phyloP scores from a whole-genome alignment of 2,888 invertebrate genomes.

The Calameuta pallipes region DNA sequence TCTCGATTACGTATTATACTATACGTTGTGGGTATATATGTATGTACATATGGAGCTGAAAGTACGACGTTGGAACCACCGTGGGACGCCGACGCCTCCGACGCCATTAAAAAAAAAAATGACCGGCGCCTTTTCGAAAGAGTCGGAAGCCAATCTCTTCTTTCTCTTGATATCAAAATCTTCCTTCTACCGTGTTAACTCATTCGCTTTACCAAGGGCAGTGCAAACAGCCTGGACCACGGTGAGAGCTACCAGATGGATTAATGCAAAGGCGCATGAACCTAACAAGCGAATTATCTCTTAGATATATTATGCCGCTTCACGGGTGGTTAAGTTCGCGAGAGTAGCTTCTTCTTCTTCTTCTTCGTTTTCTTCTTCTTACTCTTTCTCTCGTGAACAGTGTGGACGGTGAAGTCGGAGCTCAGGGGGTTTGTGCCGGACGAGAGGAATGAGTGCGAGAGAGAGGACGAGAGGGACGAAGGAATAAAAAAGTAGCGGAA shows the following conservation, averaged over 20 bases:
- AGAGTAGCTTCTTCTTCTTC: constrained; percentile 21
- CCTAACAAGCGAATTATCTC: constrained; percentile 60
- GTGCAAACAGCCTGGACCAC: background rate
- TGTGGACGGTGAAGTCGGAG: background rate
- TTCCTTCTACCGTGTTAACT: background rate
- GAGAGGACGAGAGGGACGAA: constrained; percentile 5
- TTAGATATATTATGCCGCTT: constrained; percentile 57
- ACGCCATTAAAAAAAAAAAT: background rate
- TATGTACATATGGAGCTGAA: background rate
- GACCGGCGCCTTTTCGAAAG: background rate
- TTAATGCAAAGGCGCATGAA: constrained; percentile 43
- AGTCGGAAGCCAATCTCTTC: background rate
- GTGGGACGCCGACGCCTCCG: background rate
- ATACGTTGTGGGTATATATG: background rate
- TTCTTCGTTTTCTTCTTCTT: background rate
- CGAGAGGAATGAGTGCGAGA: constrained; percentile 11
- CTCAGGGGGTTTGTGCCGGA: background rate
- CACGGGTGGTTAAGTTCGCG: constrained; percentile 60
- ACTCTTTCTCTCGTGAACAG: background rate
- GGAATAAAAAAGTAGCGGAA: background rate
- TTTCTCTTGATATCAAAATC: background rate
- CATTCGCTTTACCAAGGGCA: background rate
- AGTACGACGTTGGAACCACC: background rate
- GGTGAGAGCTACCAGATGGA: constrained; percentile 29
- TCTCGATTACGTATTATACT: constrained; percentile 31